These are phyloP conservation scores for Harmothoe impar DNA, from an alignment of 2,888 invertebrate species.

Conservation along the genomic window DNA sequence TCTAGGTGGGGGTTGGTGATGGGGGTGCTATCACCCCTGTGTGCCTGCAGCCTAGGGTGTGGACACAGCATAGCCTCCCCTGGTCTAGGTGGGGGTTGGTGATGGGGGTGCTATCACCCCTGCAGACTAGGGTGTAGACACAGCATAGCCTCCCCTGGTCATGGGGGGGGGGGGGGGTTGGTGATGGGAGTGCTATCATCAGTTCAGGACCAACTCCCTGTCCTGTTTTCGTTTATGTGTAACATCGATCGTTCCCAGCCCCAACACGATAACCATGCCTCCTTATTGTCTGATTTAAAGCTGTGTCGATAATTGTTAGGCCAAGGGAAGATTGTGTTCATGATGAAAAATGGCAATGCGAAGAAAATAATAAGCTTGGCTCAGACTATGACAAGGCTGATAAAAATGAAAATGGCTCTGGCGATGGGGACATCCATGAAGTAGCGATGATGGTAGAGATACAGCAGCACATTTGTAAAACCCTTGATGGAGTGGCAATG, in stretches of 20 bases:
- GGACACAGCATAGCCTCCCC: too few relatives aligned
- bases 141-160: too few relatives aligned
- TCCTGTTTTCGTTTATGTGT: constrained; percentile 15
- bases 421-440: not conserved
- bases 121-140: too few relatives aligned
- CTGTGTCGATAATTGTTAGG: constrained; percentile 20
- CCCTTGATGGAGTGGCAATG: not conserved
- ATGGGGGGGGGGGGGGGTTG: too few relatives aligned
- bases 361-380: constrained; percentile 21
- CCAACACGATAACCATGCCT: not conserved
- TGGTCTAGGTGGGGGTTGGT: too few relatives aligned
- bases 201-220: too few relatives aligned
- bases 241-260: not conserved
- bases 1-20: too few relatives aligned
- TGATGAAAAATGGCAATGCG: constrained; percentile 12
- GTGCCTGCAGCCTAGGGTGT: too few relatives aligned
- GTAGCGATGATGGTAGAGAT: not conserved
- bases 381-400: not conserved
- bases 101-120: too few relatives aligned
- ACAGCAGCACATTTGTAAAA: not conserved
- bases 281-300: constrained; percentile 13
- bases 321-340: not conserved
- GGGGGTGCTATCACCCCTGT: too few relatives aligned
- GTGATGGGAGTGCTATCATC: too few relatives aligned
- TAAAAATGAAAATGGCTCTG: constrained; percentile 26